Evolutionary conservation across 2,113 vertebrate genomes (phyloP).

Genomic region (Picathartes gymnocephalus): DNA sequence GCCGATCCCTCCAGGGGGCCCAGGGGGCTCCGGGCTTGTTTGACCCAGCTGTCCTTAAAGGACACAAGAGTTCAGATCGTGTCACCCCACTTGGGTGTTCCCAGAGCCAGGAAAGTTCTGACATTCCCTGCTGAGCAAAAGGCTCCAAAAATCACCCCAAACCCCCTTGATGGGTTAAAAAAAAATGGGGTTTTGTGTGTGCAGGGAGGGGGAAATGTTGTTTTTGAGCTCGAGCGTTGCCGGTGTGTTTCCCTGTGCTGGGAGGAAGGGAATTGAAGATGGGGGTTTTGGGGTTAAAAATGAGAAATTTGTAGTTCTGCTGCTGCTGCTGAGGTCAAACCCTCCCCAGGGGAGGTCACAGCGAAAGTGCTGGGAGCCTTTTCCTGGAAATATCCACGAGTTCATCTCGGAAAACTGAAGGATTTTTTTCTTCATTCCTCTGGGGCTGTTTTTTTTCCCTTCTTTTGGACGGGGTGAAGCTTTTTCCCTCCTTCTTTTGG

Average conservation of each 20-base stretch:
- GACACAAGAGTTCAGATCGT: fast-evolving
- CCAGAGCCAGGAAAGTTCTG: background rate
- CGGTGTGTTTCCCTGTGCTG: fast-evolving
- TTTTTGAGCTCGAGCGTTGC: background rate
- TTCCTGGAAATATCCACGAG: background rate
- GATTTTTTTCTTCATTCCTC: background rate
- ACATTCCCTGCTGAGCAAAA: fast-evolving
- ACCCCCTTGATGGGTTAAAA: fast-evolving
- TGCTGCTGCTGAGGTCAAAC: background rate
- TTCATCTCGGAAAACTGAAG: fast-evolving
- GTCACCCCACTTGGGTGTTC: background rate
- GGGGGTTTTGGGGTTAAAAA: background rate
- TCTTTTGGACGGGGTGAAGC: fast-evolving
- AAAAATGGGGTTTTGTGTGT: fast-evolving
- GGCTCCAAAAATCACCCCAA: fast-evolving
- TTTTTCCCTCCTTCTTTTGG: background rate
- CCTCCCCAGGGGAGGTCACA: background rate
- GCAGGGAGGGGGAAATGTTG: background rate
- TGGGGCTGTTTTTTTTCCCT: too few species aligned
- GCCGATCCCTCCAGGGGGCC: fast-evolving
- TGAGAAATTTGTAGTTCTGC: background rate
- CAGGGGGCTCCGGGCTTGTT: background rate
- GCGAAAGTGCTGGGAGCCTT: background rate
- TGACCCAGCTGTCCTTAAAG: background rate
- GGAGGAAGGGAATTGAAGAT: background rate